A percentile compares a stretch with the other conserved stretches of the same genome.
Conservation (phyloP, 1,140 invertebrate genomes). For the Papilio dardanus region DNA sequence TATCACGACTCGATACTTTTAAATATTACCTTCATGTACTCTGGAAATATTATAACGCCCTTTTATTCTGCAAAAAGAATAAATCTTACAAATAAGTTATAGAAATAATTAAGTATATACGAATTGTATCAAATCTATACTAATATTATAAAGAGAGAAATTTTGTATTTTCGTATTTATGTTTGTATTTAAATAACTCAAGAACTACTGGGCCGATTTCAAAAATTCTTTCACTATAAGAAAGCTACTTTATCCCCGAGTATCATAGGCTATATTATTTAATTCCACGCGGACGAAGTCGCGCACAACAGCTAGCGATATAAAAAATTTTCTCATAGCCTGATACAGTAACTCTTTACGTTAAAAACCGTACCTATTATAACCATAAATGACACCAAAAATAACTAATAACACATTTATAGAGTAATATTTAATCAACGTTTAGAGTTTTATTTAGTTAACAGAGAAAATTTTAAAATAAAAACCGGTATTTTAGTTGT, state of each 20-base stretch:
- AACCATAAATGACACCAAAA: background rate
- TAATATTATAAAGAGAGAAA: background rate
- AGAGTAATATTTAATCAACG: slow-evolving; percentile 5
- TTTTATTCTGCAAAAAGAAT: slow-evolving; percentile 1
- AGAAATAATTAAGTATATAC: background rate
- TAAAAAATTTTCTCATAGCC: too few relatives aligned
- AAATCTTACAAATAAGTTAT: background rate
- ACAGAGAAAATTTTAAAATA: slow-evolving; percentile 8
- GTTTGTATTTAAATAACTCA: too few relatives aligned
- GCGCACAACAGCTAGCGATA: too few relatives aligned
- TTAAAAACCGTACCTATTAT: too few relatives aligned
- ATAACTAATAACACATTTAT: background rate
- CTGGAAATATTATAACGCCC: background rate
- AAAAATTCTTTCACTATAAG: too few relatives aligned
- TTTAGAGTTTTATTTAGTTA: background rate
- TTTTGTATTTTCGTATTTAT: too few relatives aligned
- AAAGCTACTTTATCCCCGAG: too few relatives aligned
- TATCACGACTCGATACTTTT: slow-evolving; percentile 36
- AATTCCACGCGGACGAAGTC: too few relatives aligned
- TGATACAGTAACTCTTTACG: too few relatives aligned
- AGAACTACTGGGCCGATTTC: too few relatives aligned
- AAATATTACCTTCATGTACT: slow-evolving; percentile 33
- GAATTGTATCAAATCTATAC: background rate
- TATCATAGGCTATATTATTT: too few relatives aligned
- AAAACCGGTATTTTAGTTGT: slow-evolving; percentile 2